These are phyloP conservation scores for Cotesia glomerata DNA, from an alignment of 1,140 invertebrate species.

Conservation along the genomic window DNA sequence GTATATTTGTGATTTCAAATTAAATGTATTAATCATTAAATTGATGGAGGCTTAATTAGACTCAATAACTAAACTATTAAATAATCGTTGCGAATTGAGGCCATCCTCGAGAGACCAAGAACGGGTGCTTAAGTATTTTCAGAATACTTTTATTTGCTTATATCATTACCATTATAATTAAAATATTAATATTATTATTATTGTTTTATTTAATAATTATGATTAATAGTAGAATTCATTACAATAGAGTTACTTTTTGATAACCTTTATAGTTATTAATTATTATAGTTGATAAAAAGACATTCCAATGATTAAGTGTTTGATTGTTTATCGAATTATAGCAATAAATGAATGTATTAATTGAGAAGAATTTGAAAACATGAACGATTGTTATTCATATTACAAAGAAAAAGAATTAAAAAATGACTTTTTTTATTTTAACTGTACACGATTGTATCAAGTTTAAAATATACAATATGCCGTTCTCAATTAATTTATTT, in stretches of 20 bases:
- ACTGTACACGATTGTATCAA: too few relatives aligned
- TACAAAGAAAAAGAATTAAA: too few relatives aligned
- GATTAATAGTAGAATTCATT: not conserved
- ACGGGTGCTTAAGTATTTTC: slow-evolving; percentile 21
- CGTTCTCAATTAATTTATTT: too few relatives aligned
- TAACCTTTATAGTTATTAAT: not conserved
- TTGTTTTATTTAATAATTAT: not conserved
- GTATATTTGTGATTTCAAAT: slow-evolving; percentile 57
- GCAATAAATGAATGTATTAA: too few relatives aligned
- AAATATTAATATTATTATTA: not conserved
- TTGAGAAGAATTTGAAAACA: too few relatives aligned
- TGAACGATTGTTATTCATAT: too few relatives aligned
- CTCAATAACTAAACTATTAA: slow-evolving; percentile 64
- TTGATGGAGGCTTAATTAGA: slow-evolving; percentile 61
- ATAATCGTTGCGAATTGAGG: slow-evolving; percentile 63
- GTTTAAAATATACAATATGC: too few relatives aligned
- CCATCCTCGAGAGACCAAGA: slow-evolving; percentile 43
- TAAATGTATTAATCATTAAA: slow-evolving; percentile 64
- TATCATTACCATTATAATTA: slow-evolving; percentile 1
- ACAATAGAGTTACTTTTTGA: not conserved
- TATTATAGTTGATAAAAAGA: not conserved
- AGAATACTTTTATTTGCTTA: slow-evolving; percentile 9
- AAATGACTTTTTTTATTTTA: too few relatives aligned
- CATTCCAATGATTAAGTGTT: not conserved
- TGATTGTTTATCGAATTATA: too few relatives aligned